Base-by-base conservation (phyloP, 2,113 vertebrate species). In the Oenanthe oenanthe region DNA sequence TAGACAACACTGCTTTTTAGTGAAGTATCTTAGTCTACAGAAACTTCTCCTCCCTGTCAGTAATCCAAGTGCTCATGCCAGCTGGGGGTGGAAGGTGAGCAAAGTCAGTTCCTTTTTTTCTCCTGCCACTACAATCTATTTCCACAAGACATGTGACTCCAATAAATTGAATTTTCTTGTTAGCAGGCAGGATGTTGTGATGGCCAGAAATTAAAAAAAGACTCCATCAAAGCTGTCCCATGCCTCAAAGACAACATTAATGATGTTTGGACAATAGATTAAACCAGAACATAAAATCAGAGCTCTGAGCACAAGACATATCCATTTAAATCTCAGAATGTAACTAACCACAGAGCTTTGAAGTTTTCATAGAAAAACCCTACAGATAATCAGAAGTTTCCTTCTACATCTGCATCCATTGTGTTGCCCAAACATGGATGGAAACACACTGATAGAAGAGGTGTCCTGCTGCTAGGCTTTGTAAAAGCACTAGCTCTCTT, bases 371-470 rank as follows among this genome's bases (percentile, higher is more conserved):
- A 90, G 92, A 92, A 96, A 94, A 95, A 71, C 47, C 68, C 53
- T 78, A 92, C 31, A 80, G 95, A 93, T 91, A 95, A 96, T 96
- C 88, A 94, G 31, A 92, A 94, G 85, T 96, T 96, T 95, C 94
- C 83, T 93, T 93, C 82, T 83, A 88, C 88, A 97, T 97, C 94
- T 95, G 92, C 57, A 71, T 93, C 91, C 85, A 91, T 67, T 77
- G 88, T 94, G 92, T 63, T 95, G 67, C 82, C 91, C 75, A 86
- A 96, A 93, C 79, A 67, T 71, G 94, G 90, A 63, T 94, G 88
- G 91, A 93, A 95, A 72, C 45, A 75, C 28, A 85, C 14, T 72
- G 81, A 85, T 9, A 73, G 93, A 84, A 94, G 53, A 81, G 48
- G 60, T 90, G 47, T 92, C 92, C 79, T 90, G 85, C 75, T 71